phyloP scores from a whole-genome alignment of 2,888 invertebrate species.

The Lithophane ornitopus region DNA sequence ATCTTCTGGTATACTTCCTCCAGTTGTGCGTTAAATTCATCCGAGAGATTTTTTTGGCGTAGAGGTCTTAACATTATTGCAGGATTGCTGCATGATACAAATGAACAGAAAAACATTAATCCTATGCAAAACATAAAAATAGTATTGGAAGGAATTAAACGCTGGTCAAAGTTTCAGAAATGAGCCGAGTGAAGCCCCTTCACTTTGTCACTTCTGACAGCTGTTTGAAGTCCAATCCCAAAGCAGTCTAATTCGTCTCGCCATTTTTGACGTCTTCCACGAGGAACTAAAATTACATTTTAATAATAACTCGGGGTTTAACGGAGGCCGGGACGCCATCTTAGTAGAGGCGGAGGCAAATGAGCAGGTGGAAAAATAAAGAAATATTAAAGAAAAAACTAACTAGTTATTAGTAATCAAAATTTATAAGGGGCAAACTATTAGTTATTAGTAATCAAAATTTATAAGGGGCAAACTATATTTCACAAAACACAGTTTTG shows the following conservation, averaged over 20 bases:
- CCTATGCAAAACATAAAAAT: not conserved
- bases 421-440: not conserved
- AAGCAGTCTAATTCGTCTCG: not conserved
- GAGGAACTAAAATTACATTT: not conserved
- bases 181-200: not conserved
- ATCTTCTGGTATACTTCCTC: conserved; percentile 91
- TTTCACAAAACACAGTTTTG: not conserved
- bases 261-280: not conserved
- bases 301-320: not conserved
- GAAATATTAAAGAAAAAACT: not conserved
- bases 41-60: conserved; percentile 91
- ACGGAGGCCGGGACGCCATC: not conserved
- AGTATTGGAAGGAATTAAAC: not conserved
- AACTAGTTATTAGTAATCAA: not conserved
- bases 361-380: not conserved
- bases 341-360: not conserved
- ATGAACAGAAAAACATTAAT: not conserved
- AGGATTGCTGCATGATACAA: conserved; percentile 77
- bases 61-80: conserved; percentile 89
- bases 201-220: no score
- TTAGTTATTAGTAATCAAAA: not conserved
- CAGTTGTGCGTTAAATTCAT: conserved; percentile 89
- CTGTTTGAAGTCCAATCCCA: not conserved
- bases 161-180: not conserved
- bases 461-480: not conserved